Base-by-base conservation (phyloP, 2,888 invertebrate species). In the Lypha dubia region DNA sequence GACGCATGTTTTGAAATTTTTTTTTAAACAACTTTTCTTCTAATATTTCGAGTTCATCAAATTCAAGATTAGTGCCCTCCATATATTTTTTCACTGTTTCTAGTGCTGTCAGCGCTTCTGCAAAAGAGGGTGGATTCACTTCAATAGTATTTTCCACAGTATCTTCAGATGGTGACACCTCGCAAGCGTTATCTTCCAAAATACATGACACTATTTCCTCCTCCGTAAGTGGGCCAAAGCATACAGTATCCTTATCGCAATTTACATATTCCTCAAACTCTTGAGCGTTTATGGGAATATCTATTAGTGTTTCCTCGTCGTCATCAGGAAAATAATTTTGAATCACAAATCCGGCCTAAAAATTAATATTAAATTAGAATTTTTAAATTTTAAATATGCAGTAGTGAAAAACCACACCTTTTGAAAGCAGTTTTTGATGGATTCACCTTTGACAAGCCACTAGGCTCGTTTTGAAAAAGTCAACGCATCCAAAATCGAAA, bases 251-350 rank as follows among this genome's bases (percentile, higher is more conserved):
- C 51, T 79, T 49, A n/a, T n/a, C n/a, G n/a, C n/a, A n/a, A 62
- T 53, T 79, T 63, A 79, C 79, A 71, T 71, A 79, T 70, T 79
- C 63, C 32, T 70, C 68, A 79, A 79, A 70, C 70, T 79, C 71
- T n/a, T n/a, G n/a, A n/a, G n/a, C n/a, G n/a, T n/a, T n/a, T n/a
- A n/a, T n/a, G n/a, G n/a, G n/a, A n/a, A n/a, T n/a, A n/a, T n/a
- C n/a, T n/a, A n/a, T n/a, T n/a, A n/a, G n/a, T n/a, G n/a, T n/a
- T n/a, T n/a, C n/a, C n/a, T n/a, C n/a, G n/a, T n/a, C n/a, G n/a
- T n/a, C n/a, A n/a, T n/a, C n/a, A n/a, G n/a, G n/a, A 56, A 11
- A 51, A 77, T 77, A 38, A 76, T 76, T 76, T 56, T 76, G 28
- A 65, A 46, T 46, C 46, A 46, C 28, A 46, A 28, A 46, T 65